Percentiles rank a stretch among this genome's conserved stretches.
These are phyloP conservation scores for Labeo catla DNA, from an alignment of 2,113 vertebrate species.

Conservation along the genomic window DNA sequence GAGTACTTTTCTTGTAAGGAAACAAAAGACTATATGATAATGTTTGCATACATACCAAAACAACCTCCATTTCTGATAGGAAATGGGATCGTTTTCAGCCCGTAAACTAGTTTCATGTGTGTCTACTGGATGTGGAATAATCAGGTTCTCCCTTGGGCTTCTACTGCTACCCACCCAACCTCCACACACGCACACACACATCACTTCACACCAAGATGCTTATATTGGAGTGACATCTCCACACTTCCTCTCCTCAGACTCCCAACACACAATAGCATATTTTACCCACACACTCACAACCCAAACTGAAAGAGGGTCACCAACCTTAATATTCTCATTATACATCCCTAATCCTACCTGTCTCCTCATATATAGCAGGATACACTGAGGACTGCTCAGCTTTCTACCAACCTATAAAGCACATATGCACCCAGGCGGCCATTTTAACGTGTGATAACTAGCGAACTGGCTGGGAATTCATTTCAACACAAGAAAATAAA, in stretches of 20 bases:
- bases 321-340: slow-evolving; percentile 23
- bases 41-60: background rate
- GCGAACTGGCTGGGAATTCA: slow-evolving; percentile 2
- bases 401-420: slow-evolving; percentile 1
- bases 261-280: slow-evolving; percentile 4
- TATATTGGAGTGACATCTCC: background rate
- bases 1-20: background rate
- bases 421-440: slow-evolving; percentile 1
- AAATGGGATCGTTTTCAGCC: background rate
- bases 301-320: slow-evolving; percentile 56
- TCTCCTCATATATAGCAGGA: slow-evolving; percentile 5
- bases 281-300: slow-evolving; percentile 38
- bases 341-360: slow-evolving; percentile 5
- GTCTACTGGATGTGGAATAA: slow-evolving; percentile 11
- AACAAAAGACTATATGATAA: background rate
- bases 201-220: slow-evolving; percentile 16
- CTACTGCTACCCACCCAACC: background rate
- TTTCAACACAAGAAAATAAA: slow-evolving; percentile 33
- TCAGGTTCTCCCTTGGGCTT: slow-evolving; percentile 5
- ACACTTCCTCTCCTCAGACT: background rate
- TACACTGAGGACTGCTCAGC: background rate
- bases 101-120: background rate
- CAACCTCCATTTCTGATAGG: background rate
- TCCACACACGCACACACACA: slow-evolving; percentile 58
- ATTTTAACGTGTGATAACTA: slow-evolving; percentile 14